These are phyloP conservation scores for Phaethornis superciliosus DNA, from an alignment of 2,113 vertebrate genomes.

Conservation along the genomic window DNA sequence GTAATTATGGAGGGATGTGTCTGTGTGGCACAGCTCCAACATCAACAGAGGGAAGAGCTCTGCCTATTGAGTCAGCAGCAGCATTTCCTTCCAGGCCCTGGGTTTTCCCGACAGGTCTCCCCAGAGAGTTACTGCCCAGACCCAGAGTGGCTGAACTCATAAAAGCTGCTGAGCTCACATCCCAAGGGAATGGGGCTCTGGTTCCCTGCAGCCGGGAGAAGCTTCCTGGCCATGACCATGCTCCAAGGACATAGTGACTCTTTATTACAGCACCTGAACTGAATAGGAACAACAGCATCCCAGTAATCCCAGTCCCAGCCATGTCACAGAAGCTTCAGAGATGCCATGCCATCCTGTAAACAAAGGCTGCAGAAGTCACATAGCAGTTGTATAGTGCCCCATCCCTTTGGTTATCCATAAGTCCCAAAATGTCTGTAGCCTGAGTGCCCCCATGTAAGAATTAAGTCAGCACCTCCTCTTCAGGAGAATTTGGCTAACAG, in stretches of 20 bases:
- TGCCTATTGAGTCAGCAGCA: conserved; percentile 55
- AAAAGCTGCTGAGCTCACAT: conserved; percentile 2
- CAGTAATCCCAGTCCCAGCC: not conserved
- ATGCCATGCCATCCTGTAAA: not conserved
- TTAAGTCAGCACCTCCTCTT: not conserved
- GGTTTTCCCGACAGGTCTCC: not conserved
- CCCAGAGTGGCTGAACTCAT: not conserved
- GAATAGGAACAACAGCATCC: not conserved
- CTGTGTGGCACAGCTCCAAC: conserved; percentile 43
- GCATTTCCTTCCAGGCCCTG: conserved; percentile 36
- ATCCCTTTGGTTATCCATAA: not conserved
- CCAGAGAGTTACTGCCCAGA: not conserved
- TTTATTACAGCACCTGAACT: not conserved
- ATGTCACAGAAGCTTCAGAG: not conserved
- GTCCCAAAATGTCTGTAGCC: not conserved
- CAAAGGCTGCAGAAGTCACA: not conserved
- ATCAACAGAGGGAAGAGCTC: conserved; percentile 55
- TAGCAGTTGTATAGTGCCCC: not conserved
- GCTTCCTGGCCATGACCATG: not conserved
- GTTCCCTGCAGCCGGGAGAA: not conserved
- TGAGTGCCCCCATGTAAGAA: not conserved
- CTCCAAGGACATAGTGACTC: not conserved
- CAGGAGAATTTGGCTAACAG: not conserved
- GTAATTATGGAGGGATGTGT: conserved; percentile 40
- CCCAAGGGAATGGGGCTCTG: not conserved